Conservation (phyloP, 2,888 invertebrate species). For the Oscheius onirici region DNA sequence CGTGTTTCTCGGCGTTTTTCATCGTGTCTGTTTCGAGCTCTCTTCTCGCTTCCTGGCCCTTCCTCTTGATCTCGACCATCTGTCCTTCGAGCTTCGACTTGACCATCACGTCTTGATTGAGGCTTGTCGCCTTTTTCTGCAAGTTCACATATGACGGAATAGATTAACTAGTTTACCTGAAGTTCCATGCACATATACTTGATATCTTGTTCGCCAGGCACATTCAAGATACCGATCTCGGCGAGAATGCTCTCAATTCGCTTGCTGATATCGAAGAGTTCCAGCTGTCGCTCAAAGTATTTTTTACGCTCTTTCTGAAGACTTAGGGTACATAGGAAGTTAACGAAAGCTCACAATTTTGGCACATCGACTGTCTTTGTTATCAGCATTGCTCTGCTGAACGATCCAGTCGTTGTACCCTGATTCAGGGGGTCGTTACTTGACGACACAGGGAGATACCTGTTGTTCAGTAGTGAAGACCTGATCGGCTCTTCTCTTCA, state of each 20-base stretch:
- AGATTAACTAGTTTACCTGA: neutral
- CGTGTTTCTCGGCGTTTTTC: slow-evolving; percentile 43
- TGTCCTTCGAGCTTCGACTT: slow-evolving; percentile 21
- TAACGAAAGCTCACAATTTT: slow-evolving; percentile 12
- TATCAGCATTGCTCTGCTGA: neutral
- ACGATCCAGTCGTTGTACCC: slow-evolving; percentile 1
- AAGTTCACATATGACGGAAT: no score
- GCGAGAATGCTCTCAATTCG: slow-evolving; percentile 7
- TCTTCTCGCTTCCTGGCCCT: slow-evolving; percentile 25
- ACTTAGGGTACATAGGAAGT: no score
- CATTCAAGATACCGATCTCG: neutral
- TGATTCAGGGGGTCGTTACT: neutral
- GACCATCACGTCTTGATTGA: slow-evolving; percentile 20
- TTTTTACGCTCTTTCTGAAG: neutral
- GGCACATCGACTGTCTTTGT: neutral
- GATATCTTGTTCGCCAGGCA: neutral
- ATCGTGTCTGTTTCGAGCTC: slow-evolving; percentile 35
- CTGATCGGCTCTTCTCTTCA: neutral
- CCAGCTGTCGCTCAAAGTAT: slow-evolving; percentile 28
- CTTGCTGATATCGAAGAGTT: slow-evolving; percentile 34
- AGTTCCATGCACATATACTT: neutral
- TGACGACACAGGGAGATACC: neutral
- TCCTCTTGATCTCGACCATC: slow-evolving; percentile 26
- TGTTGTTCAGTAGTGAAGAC: neutral
- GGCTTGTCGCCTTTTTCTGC: neutral